phyloP scores from a whole-genome alignment of 2,888 invertebrate species.

The Erebia aethiops region DNA sequence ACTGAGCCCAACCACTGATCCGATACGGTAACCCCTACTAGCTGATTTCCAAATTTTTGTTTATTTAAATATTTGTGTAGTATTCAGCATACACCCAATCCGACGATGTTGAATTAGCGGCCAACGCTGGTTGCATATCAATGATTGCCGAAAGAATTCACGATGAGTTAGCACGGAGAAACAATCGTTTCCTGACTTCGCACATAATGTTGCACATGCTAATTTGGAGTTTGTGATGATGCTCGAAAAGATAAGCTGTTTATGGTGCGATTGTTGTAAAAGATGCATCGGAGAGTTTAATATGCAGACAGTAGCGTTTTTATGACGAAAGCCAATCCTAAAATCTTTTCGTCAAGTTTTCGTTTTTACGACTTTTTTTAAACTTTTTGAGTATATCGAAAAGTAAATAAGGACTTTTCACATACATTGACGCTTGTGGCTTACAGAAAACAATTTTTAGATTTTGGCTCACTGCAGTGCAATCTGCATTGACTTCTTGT shows the following conservation, averaged over 20 bases:
- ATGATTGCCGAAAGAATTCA: constrained; percentile 48
- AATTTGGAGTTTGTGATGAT: constrained; percentile 49
- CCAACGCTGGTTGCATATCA: constrained; percentile 56
- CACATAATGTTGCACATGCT: constrained; percentile 57
- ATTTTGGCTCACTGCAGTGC: too few species aligned
- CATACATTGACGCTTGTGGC: too few species aligned
- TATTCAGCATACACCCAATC: constrained; percentile 49
- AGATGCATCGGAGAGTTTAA: constrained; percentile 8
- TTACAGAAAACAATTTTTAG: too few species aligned
- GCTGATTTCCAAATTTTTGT: constrained; percentile 42
- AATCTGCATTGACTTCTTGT: too few species aligned
- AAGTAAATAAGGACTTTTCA: too few species aligned
- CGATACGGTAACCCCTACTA: background rate
- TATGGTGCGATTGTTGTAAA: constrained; percentile 36
- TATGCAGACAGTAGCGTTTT: background rate
- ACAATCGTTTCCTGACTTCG: constrained; percentile 57
- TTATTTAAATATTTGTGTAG: constrained; percentile 46
- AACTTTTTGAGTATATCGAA: too few species aligned
- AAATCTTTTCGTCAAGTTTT: too few species aligned
- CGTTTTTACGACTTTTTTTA: too few species aligned
- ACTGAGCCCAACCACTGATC: background rate
- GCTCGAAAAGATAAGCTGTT: constrained; percentile 43
- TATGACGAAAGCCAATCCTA: background rate
- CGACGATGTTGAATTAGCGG: constrained; percentile 55
- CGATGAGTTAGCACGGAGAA: constrained; percentile 53